Base-by-base conservation (phyloP, 1,140 invertebrate genomes). In the Lepidurus couesii region DNA sequence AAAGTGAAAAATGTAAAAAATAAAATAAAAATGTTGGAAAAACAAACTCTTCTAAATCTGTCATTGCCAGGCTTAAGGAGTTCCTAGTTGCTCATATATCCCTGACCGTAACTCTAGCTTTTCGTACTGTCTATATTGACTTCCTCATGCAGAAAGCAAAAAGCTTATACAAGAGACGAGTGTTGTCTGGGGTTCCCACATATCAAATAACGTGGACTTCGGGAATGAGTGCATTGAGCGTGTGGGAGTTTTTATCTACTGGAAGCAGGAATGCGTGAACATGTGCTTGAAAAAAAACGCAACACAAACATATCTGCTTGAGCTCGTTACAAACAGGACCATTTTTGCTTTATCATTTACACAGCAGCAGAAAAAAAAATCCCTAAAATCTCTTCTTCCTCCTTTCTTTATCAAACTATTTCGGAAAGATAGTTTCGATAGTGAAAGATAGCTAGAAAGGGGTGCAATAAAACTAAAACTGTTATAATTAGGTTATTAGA, bases 241-340 rank as follows among this genome's bases (percentile, higher is more conserved):
- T 65, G 53, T 65, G 53, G 53, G 53, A 21, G 21, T 65, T 65
- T 65, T 65, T 65, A 65, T 65, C 53, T 65, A 7, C 53, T 65
- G n/a, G 53, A 13, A 21, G 16, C 53, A 65, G 53, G 53, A 65
- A 65, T 65, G 53, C 53, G 53, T 65, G 53, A 65, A 65, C 53
- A 16, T 65, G 13, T 13, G 16, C 13, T 21, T 65, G 6, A 21
- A 65, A 21, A 65, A 65, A 13, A 7, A 65, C 8, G 13, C 16
- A 16, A 13, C 53, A 9, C 8, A 65, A 65, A 65, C 8, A 65
- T n/a, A 65, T 65, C 53, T 65, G 53, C 53, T 65, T 21, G 13
- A 65, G 21, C 53, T 65, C 53, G 21, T 65, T 65, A 16, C 13
- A 65, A 21, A 65, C n/a, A 65, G 1, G 53, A 65, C 53, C 34